Evolutionary conservation across 1,140 invertebrate species (phyloP), one percentile per base, ranked within the genome.

Genomic region (Drosophila simulans): DNA sequence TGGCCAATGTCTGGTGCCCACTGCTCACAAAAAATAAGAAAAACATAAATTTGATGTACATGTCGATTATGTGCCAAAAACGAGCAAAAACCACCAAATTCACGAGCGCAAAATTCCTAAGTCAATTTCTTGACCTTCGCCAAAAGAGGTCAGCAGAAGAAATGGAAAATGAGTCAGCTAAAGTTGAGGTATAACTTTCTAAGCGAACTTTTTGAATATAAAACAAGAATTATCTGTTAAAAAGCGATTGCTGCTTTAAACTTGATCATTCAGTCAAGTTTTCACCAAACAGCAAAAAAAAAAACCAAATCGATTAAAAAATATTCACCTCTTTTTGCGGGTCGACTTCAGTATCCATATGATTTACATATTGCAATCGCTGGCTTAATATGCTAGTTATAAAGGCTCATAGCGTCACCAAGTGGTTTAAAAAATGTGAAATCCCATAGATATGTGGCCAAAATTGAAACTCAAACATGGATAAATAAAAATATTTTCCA

Each of bases 21-120:
- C 71, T 48, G 66, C 66, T 74, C 63, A 60, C 71, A 73, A 70
- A 54, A 27, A 15, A 62, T 48, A 75, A 65, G 59, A 74, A 74
- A 64, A 64, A 27, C 84, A 89, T 88, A 89, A 88, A 89, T 89
- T 88, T 88, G 64, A 88, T 84, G 80, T 83, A 82, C 76, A 84
- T 84, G 83, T 73, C 83, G 83, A 86, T 86, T 89, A 86, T 89
- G 76, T 86, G 84, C 79, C 63, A 74, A 69, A 60, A 88, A 64
- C 52, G 39, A 77, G 60, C 39, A 62, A 42, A 59, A 53, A 31
- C 55, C 82, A 68, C 55, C 43, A 84, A 39, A 56, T 52, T 40
- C n/a, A 49, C 20, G 17, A 34, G 0, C 27, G n/a, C 3, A 15
- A 4, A 11, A 51, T 34, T 31, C 1, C 13, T 1, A 22, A 48